Conservation (phyloP, 2,797 vertebrate species). For the Typhlichthys eigenmanni region DNA sequence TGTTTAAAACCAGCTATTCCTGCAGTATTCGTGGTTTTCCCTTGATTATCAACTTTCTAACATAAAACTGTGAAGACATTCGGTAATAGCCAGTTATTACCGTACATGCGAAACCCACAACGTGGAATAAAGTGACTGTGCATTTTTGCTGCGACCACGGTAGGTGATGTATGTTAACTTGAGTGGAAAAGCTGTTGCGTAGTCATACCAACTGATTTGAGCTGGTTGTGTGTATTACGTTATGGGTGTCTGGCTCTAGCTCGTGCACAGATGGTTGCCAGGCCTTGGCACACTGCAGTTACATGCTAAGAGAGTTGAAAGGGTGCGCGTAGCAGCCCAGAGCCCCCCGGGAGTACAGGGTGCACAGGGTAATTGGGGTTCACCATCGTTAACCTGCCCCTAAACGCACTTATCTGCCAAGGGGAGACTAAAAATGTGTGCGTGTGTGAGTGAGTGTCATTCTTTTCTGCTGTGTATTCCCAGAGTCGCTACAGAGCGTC, state of each 20-base stretch:
- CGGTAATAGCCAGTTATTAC: neutral
- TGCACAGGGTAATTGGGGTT: constrained; percentile 63
- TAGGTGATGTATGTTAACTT: too few relatives aligned
- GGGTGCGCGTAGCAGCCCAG: constrained; percentile 18
- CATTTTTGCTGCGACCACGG: too few relatives aligned
- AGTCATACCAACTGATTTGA: constrained; percentile 38
- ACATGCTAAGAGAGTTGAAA: constrained; percentile 30
- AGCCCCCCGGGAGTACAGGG: constrained; percentile 65
- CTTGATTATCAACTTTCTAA: neutral
- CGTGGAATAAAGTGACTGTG: neutral
- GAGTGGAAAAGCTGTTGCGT: constrained; percentile 55
- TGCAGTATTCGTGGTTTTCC: neutral
- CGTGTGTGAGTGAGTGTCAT: neutral
- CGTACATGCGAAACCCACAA: neutral
- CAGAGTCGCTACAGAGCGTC: constrained; percentile 29
- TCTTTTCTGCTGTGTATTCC: constrained; percentile 14
- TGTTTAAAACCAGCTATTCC: neutral
- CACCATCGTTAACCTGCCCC: constrained; percentile 35
- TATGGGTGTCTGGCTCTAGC: constrained; percentile 24
- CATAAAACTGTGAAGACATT: neutral
- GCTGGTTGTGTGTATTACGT: constrained; percentile 12
- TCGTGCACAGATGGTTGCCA: constrained; percentile 48
- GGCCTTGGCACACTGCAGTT: constrained; percentile 37
- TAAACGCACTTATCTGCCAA: constrained; percentile 10
- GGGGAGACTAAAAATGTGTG: neutral